These are phyloP conservation scores for Otus scops DNA, from an alignment of 2,797 vertebrate species.

Conservation along the genomic window DNA sequence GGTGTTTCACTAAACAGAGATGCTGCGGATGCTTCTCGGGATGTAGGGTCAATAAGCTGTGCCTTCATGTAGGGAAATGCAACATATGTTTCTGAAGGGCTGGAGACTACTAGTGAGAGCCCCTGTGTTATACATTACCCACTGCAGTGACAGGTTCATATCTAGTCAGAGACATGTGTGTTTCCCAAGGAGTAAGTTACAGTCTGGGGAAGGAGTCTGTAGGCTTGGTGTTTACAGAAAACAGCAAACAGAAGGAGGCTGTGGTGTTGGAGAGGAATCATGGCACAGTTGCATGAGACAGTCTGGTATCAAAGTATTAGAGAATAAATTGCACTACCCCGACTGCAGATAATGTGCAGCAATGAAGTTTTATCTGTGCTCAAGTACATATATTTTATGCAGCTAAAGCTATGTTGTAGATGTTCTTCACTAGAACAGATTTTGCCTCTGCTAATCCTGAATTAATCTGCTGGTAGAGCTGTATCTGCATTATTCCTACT, in stretches of 20 bases:
- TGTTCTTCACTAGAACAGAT: constrained; percentile 38
- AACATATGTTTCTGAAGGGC: background rate
- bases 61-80: background rate
- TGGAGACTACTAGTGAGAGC: background rate
- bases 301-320: background rate
- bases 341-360: background rate
- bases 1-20: background rate
- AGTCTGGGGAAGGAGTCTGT: background rate
- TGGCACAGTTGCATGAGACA: background rate
- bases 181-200: background rate
- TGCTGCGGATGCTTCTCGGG: accelerated
- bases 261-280: background rate
- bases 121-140: background rate
- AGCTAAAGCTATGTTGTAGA: constrained; percentile 32
- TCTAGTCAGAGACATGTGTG: background rate
- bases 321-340: background rate
- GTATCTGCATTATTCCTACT: background rate
- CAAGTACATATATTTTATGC: constrained; percentile 26
- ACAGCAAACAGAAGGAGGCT: background rate
- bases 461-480: constrained; percentile 17
- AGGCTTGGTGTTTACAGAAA: background rate
- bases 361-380: constrained; percentile 31
- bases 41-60: background rate
- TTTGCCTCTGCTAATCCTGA: constrained; percentile 41
- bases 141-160: background rate